Evolutionary conservation across 2,888 invertebrate genomes (phyloP), one percentile per base, ranked within the genome.

Genomic region (Poecilobothrus nobilitatus): DNA sequence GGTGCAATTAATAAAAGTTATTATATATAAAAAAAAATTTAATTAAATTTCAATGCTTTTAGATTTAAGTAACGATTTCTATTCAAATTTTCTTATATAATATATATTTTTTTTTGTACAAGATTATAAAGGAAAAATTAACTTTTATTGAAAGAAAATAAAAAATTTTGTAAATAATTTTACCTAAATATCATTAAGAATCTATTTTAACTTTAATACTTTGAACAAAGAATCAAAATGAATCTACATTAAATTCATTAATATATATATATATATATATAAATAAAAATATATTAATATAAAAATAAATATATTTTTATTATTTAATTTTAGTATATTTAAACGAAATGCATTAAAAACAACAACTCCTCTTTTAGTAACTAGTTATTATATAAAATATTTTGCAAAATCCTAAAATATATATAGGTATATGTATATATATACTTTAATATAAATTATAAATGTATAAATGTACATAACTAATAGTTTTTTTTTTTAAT

Each of bases 1-100:
- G 53, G 53, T 53, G 53, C 53, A 53, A 53, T 53, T 53, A 53
- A 53, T 67, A 68, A 44, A 63, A 67, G 27, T 66, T 27, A 64
- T 64, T 64, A 22, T 6, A 22, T 6, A 64, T 33, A 22, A 64
- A 63, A 68, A 70, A 68, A 63, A 27, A 65, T 63, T 65, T 63
- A 18, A 18, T 53, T 18, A 18, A 18, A 18, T 18, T 12, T 18
- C 15, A 53, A 53, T 53, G 53, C 53, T 53, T 15, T 18, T 53
- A 53, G 6, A 53, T 53, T 18, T 53, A n/a, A 6, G 15, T 53
- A 53, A 53, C 18, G 53, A 12, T 18, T 6, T 53, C 53, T 53
- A 53, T 37, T 37, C 12, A 10, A 10, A 10, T 37, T 37, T 15
- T 53, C 15, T 53, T 18, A 18, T n/a, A 18, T 53, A 18, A 53